Conservation (phyloP, 2,888 invertebrate genomes). For the Troides helena region DNA sequence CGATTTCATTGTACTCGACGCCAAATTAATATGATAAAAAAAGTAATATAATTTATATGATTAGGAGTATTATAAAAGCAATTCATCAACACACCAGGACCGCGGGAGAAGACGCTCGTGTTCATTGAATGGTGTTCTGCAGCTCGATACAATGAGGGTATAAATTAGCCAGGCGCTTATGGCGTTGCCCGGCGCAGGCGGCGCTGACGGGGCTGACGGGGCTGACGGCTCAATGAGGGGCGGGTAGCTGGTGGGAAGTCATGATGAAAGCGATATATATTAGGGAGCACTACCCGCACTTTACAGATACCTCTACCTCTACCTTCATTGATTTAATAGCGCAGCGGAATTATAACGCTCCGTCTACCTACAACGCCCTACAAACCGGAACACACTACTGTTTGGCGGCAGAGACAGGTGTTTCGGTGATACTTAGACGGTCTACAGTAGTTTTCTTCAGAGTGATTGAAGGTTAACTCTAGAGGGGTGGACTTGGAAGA, state of each 20-base stretch:
- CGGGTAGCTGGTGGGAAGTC: not conserved
- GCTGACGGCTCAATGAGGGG: slow-evolving; percentile 40
- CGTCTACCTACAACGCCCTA: too few species aligned
- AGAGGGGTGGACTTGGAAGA: too few species aligned
- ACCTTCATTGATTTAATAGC: too few species aligned
- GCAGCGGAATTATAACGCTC: too few species aligned
- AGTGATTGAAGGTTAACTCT: too few species aligned
- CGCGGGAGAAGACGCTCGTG: not conserved
- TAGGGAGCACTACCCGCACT: not conserved
- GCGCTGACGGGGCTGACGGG: slow-evolving; percentile 34
- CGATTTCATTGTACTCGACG: too few species aligned
- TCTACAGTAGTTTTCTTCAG: too few species aligned
- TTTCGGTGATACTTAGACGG: too few species aligned
- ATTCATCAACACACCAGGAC: not conserved
- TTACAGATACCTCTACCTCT: too few species aligned
- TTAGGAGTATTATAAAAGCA: not conserved
- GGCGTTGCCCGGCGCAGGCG: slow-evolving; percentile 33
- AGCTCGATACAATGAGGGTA: slow-evolving; percentile 41
- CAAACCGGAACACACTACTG: too few species aligned
- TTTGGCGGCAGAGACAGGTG: too few species aligned
- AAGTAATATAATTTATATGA: not conserved
- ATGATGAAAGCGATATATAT: not conserved
- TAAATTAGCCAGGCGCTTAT: slow-evolving; percentile 42
- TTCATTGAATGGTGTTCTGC: slow-evolving; percentile 29
- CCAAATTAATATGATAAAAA: too few species aligned